phyloP scores from a whole-genome alignment of 2,888 invertebrate species.

The Spilosoma lubricipeda region DNA sequence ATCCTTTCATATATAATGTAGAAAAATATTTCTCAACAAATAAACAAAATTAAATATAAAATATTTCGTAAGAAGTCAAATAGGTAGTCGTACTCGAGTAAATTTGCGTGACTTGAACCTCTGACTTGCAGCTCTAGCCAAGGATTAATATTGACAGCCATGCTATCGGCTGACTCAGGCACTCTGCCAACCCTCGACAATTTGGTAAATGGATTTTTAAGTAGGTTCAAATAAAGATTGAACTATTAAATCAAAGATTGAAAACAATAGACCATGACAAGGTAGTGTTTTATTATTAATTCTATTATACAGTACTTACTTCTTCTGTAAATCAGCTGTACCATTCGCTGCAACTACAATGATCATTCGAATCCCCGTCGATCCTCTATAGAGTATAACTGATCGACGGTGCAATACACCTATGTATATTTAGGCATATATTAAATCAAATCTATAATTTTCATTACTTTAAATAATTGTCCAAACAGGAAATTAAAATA shows the following conservation, averaged over 20 bases:
- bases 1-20: background rate
- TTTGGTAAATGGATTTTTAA: slow-evolving; percentile 9
- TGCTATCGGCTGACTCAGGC: slow-evolving; percentile 30
- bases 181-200: slow-evolving; percentile 31
- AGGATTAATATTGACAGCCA: slow-evolving; percentile 41
- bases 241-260: background rate
- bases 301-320: no score
- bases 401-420: no score
- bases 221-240: background rate
- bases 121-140: slow-evolving; percentile 31
- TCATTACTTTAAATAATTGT: no score
- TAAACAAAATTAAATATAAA: background rate
- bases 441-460: no score
- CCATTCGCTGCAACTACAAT: no score
- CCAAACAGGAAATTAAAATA: background rate
- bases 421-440: no score
- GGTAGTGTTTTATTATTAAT: no score
- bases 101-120: slow-evolving; percentile 27
- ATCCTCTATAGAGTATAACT: no score
- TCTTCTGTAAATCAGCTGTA: no score
- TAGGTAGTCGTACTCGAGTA: background rate
- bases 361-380: no score
- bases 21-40: background rate
- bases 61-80: background rate
- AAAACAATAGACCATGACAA: background rate